Conservation (phyloP, 1,140 invertebrate genomes). For the Campoletis sonorensis region DNA sequence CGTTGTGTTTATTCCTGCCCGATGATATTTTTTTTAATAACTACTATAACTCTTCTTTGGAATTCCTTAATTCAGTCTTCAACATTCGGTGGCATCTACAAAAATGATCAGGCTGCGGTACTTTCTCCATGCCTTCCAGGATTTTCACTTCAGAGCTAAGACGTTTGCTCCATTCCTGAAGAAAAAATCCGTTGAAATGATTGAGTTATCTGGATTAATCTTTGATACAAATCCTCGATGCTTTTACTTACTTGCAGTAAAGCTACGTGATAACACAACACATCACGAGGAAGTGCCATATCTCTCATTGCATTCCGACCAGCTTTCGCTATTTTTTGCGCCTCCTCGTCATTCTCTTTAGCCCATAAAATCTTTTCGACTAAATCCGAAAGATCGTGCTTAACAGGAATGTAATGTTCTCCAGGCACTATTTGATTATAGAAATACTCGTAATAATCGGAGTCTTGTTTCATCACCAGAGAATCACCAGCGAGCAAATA, state of each 20-base stretch:
- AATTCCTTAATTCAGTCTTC: constrained; percentile 28
- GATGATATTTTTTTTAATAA: neutral
- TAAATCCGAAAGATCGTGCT: constrained; percentile 88
- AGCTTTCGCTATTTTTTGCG: constrained; percentile 82
- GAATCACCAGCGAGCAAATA: constrained; percentile 92
- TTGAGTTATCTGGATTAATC: too few relatives aligned
- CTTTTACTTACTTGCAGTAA: constrained; percentile 82
- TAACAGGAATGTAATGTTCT: constrained; percentile 91
- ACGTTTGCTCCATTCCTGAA: constrained; percentile 85
- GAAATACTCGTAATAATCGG: constrained; percentile 96
- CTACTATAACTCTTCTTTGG: constrained; percentile 75
- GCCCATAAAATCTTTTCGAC: constrained; percentile 90
- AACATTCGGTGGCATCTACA: constrained; percentile 75
- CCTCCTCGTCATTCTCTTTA: constrained; percentile 85
- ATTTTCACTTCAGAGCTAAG: constrained; percentile 80
- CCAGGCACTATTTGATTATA: constrained; percentile 86
- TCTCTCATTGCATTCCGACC: constrained; percentile 86
- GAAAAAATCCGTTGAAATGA: too few relatives aligned
- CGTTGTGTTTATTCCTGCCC: neutral
- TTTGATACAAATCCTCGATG: constrained; percentile 32
- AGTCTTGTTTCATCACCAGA: constrained; percentile 94
- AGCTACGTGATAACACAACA: constrained; percentile 93
- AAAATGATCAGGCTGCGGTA: constrained; percentile 79
- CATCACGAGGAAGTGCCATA: constrained; percentile 89
- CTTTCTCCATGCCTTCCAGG: constrained; percentile 85